Percentiles rank a stretch among this genome's conserved stretches.
These are phyloP conservation scores for Armadillidium nasatum DNA, from an alignment of 1,140 invertebrate species.

Conservation along the genomic window DNA sequence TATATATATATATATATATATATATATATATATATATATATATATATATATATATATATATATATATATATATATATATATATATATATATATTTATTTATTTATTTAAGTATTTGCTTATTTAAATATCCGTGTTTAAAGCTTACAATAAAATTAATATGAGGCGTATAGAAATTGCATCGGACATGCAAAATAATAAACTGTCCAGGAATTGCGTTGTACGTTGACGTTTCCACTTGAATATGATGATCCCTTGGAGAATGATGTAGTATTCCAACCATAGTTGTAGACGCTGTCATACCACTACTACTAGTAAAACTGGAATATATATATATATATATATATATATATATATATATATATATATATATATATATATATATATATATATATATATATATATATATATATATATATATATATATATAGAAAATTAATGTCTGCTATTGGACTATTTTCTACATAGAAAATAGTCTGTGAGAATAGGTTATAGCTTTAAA, in stretches of 20 bases:
- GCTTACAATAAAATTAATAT: slow-evolving; percentile 52
- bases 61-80: no score
- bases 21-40: no score
- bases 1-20: no score
- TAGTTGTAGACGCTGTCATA: slow-evolving; percentile 39
- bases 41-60: no score
- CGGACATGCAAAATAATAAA: slow-evolving; percentile 54
- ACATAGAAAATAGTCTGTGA: no score
- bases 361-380: background rate
- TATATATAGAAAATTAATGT: no score
- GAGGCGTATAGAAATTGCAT: slow-evolving; percentile 51
- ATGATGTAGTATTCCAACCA: slow-evolving; percentile 33
- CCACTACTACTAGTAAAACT: slow-evolving; percentile 35
- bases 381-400: background rate
- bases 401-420: slow-evolving; percentile 10
- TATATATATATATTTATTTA: no score
- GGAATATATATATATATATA: background rate
- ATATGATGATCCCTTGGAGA: slow-evolving; percentile 48
- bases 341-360: background rate
- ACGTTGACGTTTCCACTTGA: slow-evolving; percentile 49
- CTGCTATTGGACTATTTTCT: no score
- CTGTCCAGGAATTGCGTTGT: slow-evolving; percentile 49
- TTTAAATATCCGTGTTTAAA: no score
- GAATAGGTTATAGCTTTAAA: no score
- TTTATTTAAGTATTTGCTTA: no score